phyloP scores from a whole-genome alignment of 2,888 invertebrate species.

The Sarcophaga subvicina region DNA sequence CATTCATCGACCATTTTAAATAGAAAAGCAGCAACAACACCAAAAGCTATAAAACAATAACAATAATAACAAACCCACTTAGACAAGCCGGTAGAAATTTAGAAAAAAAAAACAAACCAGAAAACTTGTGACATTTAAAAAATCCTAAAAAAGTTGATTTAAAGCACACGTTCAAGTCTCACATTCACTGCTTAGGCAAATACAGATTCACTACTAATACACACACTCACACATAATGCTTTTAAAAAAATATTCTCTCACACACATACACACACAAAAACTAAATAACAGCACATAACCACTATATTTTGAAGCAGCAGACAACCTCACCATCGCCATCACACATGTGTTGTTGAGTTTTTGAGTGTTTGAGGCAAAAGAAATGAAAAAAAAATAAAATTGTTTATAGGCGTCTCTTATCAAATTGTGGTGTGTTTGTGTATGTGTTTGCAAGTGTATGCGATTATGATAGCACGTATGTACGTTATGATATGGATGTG shows the following conservation, averaged over 20 bases:
- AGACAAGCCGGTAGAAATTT: constrained; percentile 72
- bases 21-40: background rate
- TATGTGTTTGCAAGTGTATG: constrained; percentile 25
- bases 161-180: too few relatives aligned
- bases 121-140: constrained; percentile 25
- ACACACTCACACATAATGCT: too few relatives aligned
- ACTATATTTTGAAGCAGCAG: too few relatives aligned
- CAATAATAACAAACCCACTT: constrained; percentile 68
- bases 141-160: too few relatives aligned
- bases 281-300: too few relatives aligned
- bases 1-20: background rate
- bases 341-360: too few relatives aligned
- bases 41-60: constrained; percentile 22
- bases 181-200: too few relatives aligned
- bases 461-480: constrained; percentile 15
- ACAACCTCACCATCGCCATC: too few relatives aligned
- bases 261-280: too few relatives aligned
- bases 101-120: background rate
- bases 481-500: background rate
- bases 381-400: too few relatives aligned
- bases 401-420: constrained; percentile 50
- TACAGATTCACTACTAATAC: too few relatives aligned
- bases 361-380: background rate
- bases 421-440: background rate
- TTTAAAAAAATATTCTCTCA: too few relatives aligned